These are phyloP conservation scores for Microdon myrmicae DNA, from an alignment of 2,888 invertebrate genomes.

Conservation along the genomic window DNA sequence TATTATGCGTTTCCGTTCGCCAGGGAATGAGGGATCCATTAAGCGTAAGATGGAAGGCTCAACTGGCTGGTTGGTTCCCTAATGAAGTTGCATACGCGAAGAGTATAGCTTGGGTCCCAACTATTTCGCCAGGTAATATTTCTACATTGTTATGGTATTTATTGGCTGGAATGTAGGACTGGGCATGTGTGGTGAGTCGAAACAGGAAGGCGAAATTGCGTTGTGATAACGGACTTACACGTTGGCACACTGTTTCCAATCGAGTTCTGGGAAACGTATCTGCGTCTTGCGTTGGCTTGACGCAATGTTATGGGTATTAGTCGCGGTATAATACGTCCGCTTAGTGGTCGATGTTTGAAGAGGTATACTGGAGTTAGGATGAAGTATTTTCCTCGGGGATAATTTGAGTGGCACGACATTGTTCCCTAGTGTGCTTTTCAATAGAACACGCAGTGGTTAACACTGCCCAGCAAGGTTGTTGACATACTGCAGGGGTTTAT, in stretches of 20 bases:
- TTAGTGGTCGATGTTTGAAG: no score
- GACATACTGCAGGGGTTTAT: no score
- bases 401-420: no score
- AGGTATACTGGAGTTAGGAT: no score
- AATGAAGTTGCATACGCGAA: slow-evolving; percentile 47
- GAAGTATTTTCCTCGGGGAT: no score
- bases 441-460: no score
- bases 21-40: slow-evolving; percentile 30
- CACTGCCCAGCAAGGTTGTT: no score
- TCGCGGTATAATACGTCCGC: no score
- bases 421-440: no score
- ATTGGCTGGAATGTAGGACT: not conserved
- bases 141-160: slow-evolving; percentile 18
- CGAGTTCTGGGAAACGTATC: slow-evolving; percentile 24
- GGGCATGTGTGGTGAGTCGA: slow-evolving; percentile 4
- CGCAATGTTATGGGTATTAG: no score
- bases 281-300: no score
- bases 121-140: slow-evolving; percentile 9
- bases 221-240: slow-evolving; percentile 29
- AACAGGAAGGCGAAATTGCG: slow-evolving; percentile 11
- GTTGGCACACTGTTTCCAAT: slow-evolving; percentile 23
- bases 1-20: slow-evolving; percentile 41
- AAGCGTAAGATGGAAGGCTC: slow-evolving; percentile 51
- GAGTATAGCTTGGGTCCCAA: slow-evolving; percentile 24
- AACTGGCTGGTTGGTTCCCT: slow-evolving; percentile 38